Percentiles rank a stretch among this genome's conserved stretches.
phyloP scores from a whole-genome alignment of 2,797 vertebrate genomes.

The Propithecus deckenii region DNA sequence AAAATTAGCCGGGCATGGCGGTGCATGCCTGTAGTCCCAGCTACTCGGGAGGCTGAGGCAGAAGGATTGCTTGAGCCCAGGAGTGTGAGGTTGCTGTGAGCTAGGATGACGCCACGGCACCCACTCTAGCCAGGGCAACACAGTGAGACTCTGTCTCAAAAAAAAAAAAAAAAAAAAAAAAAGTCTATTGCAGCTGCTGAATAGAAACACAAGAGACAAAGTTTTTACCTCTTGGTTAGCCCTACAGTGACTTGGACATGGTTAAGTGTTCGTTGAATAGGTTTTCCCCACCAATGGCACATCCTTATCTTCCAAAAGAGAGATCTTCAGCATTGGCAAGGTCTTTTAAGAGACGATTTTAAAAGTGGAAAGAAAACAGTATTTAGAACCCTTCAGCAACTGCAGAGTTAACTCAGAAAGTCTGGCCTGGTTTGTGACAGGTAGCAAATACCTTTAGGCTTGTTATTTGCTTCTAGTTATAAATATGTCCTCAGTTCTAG shows the following conservation, averaged over 20 bases:
- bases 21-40: too few species aligned
- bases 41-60: too few species aligned
- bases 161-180: too few species aligned
- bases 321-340: slow-evolving; percentile 32
- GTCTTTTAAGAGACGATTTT: slow-evolving; percentile 21
- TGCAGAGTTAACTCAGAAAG: slow-evolving; percentile 54
- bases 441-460: slow-evolving; percentile 56
- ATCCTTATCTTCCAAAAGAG: slow-evolving; percentile 32
- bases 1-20: too few species aligned
- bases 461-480: slow-evolving; percentile 65
- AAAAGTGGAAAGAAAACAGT: slow-evolving; percentile 31
- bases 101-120: too few species aligned
- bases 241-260: background rate
- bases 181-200: background rate
- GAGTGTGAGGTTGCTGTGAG: too few species aligned
- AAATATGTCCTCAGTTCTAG: slow-evolving; percentile 59
- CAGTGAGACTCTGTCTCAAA: too few species aligned
- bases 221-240: slow-evolving; percentile 1
- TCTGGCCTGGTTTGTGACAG: slow-evolving; percentile 54
- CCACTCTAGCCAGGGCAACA: too few species aligned
- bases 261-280: slow-evolving; percentile 29
- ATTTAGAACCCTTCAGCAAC: background rate
- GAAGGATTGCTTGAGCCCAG: too few species aligned
- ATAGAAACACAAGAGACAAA: slow-evolving; percentile 38
- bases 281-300: background rate